Evolutionary conservation across 1,140 invertebrate genomes (phyloP).

Genomic region (Ridgeia piscesae): DNA sequence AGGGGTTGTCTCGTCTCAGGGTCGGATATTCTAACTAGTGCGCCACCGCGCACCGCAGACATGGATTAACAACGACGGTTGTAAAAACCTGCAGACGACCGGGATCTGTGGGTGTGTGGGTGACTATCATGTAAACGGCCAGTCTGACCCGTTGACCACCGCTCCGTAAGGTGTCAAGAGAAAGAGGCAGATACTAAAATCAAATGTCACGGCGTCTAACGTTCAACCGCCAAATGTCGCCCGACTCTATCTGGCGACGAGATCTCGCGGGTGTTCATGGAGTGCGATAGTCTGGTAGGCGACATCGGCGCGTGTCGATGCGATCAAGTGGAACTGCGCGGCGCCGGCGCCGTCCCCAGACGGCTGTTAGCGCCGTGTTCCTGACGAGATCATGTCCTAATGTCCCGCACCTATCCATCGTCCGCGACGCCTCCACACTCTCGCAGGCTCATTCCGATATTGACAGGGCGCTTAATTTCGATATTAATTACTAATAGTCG

Average conservation of each 20-base stretch:
- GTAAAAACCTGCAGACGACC: too few species aligned
- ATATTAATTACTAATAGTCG: background rate
- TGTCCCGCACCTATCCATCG: background rate
- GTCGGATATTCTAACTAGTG: too few species aligned
- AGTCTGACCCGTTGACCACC: too few species aligned
- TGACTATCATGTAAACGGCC: too few species aligned
- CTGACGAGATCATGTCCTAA: background rate
- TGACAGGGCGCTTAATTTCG: constrained; percentile 3
- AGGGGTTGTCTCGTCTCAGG: too few species aligned
- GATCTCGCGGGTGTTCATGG: background rate
- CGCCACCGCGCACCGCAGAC: too few species aligned
- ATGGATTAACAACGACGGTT: too few species aligned
- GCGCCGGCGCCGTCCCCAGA: background rate
- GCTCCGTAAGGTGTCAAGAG: too few species aligned
- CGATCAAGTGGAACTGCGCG: background rate
- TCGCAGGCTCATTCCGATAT: background rate
- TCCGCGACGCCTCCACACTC: background rate
- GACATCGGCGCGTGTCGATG: background rate
- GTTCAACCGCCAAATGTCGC: background rate
- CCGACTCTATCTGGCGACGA: background rate
- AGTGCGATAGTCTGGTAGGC: background rate
- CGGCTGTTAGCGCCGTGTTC: background rate
- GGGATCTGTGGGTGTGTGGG: too few species aligned
- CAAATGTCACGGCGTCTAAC: background rate
- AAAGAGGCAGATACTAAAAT: too few species aligned